phyloP scores from a whole-genome alignment of 2,113 vertebrate species.

The Rutilus rutilus region DNA sequence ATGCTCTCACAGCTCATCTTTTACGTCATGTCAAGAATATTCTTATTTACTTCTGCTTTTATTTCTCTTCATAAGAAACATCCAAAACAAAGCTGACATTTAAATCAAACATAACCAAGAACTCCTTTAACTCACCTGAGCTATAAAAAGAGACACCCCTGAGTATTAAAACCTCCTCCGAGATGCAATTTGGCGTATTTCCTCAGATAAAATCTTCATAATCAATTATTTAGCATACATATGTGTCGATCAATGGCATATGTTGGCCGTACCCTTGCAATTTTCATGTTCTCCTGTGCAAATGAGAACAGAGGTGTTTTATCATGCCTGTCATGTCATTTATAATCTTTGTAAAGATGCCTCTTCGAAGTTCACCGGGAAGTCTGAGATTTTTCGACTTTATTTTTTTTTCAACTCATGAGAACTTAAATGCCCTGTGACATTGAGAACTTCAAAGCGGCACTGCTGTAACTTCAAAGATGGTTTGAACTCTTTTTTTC shows the following conservation, averaged over 20 bases:
- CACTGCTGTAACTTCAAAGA: constrained; percentile 68
- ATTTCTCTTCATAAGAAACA: not conserved
- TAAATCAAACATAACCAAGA: constrained; percentile 7
- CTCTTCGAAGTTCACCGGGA: constrained; percentile 53
- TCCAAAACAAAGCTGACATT: not conserved
- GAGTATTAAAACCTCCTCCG: not conserved
- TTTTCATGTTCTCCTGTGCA: constrained; percentile 50
- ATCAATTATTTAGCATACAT: constrained; percentile 17
- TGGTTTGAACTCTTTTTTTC: constrained; percentile 67
- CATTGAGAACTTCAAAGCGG: constrained; percentile 74
- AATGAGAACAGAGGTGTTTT: constrained; percentile 41
- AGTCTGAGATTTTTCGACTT: constrained; percentile 33
- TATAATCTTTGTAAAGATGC: constrained; percentile 51
- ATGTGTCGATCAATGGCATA: constrained; percentile 48
- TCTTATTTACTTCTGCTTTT: not conserved
- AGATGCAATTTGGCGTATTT: not conserved
- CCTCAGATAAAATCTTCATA: constrained; percentile 23
- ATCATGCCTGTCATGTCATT: constrained; percentile 47
- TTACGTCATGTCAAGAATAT: not conserved
- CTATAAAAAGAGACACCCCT: not conserved
- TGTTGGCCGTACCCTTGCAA: constrained; percentile 51
- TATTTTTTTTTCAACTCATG: constrained; percentile 55
- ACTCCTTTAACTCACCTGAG: constrained; percentile 2
- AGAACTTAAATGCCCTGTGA: constrained; percentile 69
- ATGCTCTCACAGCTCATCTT: not conserved